These are phyloP conservation scores for Macropis europaea DNA, from an alignment of 2,888 invertebrate genomes.

Conservation along the genomic window DNA sequence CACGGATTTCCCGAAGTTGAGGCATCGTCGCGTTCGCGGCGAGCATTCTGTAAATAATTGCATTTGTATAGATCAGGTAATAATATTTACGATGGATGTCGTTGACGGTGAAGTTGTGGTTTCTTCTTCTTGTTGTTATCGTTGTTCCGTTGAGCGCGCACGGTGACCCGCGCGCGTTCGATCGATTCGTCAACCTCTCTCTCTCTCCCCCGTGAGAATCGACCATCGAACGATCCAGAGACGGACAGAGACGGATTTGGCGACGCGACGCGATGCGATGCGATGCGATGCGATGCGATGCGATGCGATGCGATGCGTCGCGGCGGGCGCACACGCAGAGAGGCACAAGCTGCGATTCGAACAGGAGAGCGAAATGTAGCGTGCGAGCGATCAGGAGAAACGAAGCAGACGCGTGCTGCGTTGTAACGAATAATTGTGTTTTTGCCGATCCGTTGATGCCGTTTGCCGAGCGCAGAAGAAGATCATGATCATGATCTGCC, in stretches of 20 bases:
- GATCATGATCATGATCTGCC: constrained; percentile 95
- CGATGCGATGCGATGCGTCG: too few species aligned
- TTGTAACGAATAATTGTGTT: constrained; percentile 49
- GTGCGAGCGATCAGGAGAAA: neutral
- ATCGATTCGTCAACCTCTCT: neutral
- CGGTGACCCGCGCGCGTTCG: neutral
- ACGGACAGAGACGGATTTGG: too few species aligned
- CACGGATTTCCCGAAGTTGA: too few species aligned
- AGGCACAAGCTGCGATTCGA: constrained; percentile 13
- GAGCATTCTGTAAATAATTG: constrained; percentile 46
- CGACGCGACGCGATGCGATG: too few species aligned
- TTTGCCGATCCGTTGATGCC: constrained; percentile 58
- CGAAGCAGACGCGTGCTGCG: neutral
- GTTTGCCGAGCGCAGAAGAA: constrained; percentile 93
- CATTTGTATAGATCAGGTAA: constrained; percentile 48
- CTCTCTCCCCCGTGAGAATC: too few species aligned
- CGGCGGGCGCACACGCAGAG: constrained; percentile 26
- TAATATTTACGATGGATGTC: constrained; percentile 35
- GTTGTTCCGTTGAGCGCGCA: neutral
- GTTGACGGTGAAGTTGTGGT: constrained; percentile 5
- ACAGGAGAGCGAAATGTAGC: neutral
- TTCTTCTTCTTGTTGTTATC: constrained; percentile 26
- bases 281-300: too few species aligned
- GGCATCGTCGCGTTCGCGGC: neutral
- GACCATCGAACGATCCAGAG: too few species aligned